These are phyloP conservation scores for Gouania willdenowi DNA, from an alignment of 2,797 vertebrate species.

Conservation along the genomic window DNA sequence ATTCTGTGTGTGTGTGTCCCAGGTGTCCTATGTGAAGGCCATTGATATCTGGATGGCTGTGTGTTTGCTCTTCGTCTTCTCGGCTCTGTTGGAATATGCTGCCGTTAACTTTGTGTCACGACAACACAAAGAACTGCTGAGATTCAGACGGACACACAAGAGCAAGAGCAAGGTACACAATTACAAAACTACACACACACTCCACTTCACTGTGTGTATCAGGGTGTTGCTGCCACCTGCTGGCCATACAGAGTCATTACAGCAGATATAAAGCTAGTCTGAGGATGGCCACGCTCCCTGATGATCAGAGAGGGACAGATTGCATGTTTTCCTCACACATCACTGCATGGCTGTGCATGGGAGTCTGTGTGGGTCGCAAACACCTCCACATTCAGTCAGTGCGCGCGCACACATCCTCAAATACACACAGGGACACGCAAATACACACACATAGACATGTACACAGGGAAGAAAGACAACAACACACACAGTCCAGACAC, in stretches of 20 bases:
- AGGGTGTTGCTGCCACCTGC: slow-evolving; percentile 6
- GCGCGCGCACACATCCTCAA: too few species aligned
- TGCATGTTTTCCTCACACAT: too few species aligned
- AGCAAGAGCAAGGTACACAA: slow-evolving; percentile 60
- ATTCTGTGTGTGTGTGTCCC: slow-evolving; percentile 14
- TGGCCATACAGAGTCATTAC: slow-evolving; percentile 11
- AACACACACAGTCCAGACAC: too few species aligned
- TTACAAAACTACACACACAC: not conserved
- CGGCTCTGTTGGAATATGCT: slow-evolving; percentile 92
- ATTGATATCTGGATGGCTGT: slow-evolving; percentile 99
- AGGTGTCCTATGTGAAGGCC: slow-evolving; percentile 97
- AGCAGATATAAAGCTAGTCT: too few species aligned
- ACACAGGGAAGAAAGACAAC: too few species aligned
- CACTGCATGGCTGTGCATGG: too few species aligned
- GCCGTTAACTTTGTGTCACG: slow-evolving; percentile 97
- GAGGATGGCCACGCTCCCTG: too few species aligned
- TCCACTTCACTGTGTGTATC: not conserved
- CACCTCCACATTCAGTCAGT: too few species aligned
- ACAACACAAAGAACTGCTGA: slow-evolving; percentile 92
- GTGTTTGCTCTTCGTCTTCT: slow-evolving; percentile 95
- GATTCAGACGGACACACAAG: slow-evolving; percentile 83
- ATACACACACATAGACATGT: too few species aligned
- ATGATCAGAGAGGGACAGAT: too few species aligned
- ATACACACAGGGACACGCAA: too few species aligned
- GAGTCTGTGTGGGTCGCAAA: too few species aligned